Evolutionary conservation across 1,140 invertebrate species (phyloP).

Genomic region (Epicauta chinensis): DNA sequence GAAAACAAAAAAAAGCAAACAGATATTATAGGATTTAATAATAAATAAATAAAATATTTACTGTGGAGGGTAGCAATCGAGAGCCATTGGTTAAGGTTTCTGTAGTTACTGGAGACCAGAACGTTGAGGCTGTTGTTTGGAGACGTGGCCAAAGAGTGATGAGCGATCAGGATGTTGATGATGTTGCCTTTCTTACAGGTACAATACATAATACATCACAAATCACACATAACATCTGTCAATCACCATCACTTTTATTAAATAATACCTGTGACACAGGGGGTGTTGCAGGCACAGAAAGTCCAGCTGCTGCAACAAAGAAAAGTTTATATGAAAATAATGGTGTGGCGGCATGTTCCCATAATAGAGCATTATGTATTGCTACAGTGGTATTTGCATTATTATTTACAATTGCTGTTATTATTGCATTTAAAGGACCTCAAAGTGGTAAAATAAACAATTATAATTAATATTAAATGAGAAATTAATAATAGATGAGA

Average conservation of each 20-base stretch:
- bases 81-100: conserved; percentile 43
- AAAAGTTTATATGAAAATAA: conserved; percentile 68
- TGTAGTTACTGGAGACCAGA: conserved; percentile 39
- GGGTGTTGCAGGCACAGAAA: conserved; percentile 56
- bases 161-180: conserved; percentile 86
- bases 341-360: conserved; percentile 79
- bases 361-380: conserved; percentile 74
- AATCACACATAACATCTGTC: conserved; percentile 37
- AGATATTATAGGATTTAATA: neutral
- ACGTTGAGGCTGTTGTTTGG: conserved; percentile 44
- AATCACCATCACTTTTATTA: conserved; percentile 34
- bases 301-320: conserved; percentile 57
- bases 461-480: no score
- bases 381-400: conserved; percentile 69
- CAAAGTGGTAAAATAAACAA: conserved; percentile 51
- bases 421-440: conserved; percentile 84
- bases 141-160: conserved; percentile 45
- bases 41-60: conserved; percentile 22
- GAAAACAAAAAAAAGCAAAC: neutral
- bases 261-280: conserved; percentile 39
- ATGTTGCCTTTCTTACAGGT: conserved; percentile 89
- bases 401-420: conserved; percentile 73
- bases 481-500: no score
- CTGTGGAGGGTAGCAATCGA: conserved; percentile 35
- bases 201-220: conserved; percentile 33